phyloP scores from a whole-genome alignment of 2,113 vertebrate genomes.

The Setophaga coronata region DNA sequence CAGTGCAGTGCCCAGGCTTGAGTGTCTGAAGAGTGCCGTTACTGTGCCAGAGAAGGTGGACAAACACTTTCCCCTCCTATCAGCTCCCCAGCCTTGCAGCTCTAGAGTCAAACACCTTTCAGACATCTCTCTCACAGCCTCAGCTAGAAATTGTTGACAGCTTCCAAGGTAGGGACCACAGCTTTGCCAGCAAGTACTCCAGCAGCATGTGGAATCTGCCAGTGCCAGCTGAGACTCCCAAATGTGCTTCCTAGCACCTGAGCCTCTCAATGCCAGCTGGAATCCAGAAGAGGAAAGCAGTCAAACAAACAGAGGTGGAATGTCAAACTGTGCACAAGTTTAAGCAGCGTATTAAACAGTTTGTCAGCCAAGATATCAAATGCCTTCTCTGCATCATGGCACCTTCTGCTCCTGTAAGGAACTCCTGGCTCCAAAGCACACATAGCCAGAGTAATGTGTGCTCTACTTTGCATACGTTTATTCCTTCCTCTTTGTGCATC shows the following conservation, averaged over 20 bases:
- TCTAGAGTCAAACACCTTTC: background rate
- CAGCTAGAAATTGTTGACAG: background rate
- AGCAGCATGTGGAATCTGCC: background rate
- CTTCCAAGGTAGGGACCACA: background rate
- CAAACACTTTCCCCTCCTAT: background rate
- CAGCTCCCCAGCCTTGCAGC: background rate
- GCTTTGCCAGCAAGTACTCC: background rate
- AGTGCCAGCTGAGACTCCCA: background rate
- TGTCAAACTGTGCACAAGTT: background rate
- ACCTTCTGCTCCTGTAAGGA: background rate
- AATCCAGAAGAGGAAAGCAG: background rate
- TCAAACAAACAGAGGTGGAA: slow-evolving; percentile 23
- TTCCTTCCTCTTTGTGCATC: background rate
- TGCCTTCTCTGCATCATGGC: background rate
- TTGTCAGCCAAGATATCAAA: background rate
- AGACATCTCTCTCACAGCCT: background rate
- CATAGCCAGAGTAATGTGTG: background rate
- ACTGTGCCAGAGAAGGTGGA: fast-evolving
- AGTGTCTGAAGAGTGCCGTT: fast-evolving
- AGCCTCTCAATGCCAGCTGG: slow-evolving; percentile 1
- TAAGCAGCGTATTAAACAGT: background rate
- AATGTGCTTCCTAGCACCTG: background rate
- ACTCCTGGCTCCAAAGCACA: background rate
- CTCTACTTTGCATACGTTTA: background rate
- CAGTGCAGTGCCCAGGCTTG: background rate